Evolutionary conservation across 2,113 vertebrate genomes (phyloP).

Genomic region (Muscicapa adusta): DNA sequence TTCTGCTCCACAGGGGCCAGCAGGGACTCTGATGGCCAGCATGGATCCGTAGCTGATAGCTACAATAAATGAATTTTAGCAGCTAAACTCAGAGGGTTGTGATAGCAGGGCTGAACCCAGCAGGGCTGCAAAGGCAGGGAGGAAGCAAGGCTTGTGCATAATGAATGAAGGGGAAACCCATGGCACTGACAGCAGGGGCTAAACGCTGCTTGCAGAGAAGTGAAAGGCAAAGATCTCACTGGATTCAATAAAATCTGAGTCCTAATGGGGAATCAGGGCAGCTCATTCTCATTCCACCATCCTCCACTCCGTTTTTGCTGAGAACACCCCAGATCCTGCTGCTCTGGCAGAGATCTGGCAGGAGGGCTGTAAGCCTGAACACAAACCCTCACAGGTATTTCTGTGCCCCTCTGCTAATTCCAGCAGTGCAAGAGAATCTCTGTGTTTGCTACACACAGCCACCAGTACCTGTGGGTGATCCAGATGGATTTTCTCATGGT

Average conservation of each 20-base stretch:
- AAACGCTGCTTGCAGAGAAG: background rate
- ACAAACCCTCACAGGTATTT: background rate
- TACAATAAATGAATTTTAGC: background rate
- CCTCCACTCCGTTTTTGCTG: background rate
- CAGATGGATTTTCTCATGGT: background rate
- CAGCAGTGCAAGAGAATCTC: background rate
- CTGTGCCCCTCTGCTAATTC: background rate
- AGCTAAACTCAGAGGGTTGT: background rate
- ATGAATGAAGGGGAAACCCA: background rate
- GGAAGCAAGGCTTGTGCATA: background rate
- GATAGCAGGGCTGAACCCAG: background rate
- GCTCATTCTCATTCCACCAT: accelerated
- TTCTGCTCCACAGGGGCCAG: background rate
- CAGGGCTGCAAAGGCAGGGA: background rate
- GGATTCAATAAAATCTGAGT: background rate
- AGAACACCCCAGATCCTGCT: background rate
- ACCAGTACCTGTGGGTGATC: accelerated
- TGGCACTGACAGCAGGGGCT: background rate
- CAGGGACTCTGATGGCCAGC: background rate
- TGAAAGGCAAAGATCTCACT: background rate
- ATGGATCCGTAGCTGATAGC: background rate
- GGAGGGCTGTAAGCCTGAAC: background rate
- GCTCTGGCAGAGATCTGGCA: background rate
- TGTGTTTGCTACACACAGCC: accelerated
- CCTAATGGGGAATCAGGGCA: background rate